phyloP scores from a whole-genome alignment of 2,797 vertebrate genomes.

The Nyctalus aviator region DNA sequence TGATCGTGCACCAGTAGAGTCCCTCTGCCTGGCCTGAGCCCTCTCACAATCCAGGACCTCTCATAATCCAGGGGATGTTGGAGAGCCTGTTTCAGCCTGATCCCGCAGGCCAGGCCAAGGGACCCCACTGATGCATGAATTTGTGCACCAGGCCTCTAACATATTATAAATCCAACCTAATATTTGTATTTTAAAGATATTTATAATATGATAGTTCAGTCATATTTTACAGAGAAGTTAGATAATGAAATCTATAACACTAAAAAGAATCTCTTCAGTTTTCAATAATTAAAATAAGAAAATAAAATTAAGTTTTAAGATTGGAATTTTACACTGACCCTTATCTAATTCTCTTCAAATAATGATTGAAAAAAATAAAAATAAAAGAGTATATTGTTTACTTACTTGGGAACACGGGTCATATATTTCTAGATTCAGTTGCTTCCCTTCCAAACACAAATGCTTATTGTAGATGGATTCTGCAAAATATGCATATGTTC shows the following conservation, averaged over 20 bases:
- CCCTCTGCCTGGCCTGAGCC: too few species aligned
- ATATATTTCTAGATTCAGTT: constrained; percentile 92
- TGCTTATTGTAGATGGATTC: constrained; percentile 94
- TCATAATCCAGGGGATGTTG: too few species aligned
- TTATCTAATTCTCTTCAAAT: not conserved
- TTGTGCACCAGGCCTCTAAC: too few species aligned
- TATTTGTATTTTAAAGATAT: not conserved
- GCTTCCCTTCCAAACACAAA: constrained; percentile 91
- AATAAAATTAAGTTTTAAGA: constrained; percentile 15
- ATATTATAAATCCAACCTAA: not conserved
- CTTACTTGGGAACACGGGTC: constrained; percentile 94
- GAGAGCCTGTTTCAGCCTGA: too few species aligned
- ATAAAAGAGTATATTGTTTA: not conserved
- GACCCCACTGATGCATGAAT: too few species aligned
- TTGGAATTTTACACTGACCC: not conserved
- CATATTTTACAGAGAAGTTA: not conserved
- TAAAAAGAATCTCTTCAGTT: constrained; percentile 36
- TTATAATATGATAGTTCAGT: not conserved
- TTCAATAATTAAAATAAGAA: not conserved
- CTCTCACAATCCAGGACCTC: too few species aligned
- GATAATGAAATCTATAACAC: not conserved
- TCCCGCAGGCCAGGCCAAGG: too few species aligned
- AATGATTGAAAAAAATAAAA: not conserved
- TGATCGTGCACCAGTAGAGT: too few species aligned
- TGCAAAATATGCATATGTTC: constrained; percentile 74